phyloP scores from a whole-genome alignment of 2,797 vertebrate genomes.

The Pipistrellus pygmaeus region DNA sequence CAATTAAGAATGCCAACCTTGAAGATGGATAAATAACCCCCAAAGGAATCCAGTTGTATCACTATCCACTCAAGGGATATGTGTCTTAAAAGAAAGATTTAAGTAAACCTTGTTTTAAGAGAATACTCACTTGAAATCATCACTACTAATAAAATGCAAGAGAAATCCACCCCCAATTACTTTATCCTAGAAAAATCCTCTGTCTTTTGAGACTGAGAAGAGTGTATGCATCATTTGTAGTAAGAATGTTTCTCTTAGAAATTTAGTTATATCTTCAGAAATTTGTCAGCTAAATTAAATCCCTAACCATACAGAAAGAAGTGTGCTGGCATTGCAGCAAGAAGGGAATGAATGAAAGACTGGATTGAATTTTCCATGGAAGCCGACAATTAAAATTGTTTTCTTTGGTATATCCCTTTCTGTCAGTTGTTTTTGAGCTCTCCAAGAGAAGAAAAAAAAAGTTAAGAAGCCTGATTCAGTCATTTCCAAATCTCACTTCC shows the following conservation, averaged over 20 bases:
- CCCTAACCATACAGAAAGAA: constrained; percentile 80
- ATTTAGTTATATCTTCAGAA: constrained; percentile 77
- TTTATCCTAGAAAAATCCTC: constrained; percentile 59
- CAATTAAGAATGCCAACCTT: constrained; percentile 77
- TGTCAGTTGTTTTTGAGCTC: constrained; percentile 79
- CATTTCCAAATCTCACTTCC: constrained; percentile 88
- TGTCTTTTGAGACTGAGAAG: constrained; percentile 46
- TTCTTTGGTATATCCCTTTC: constrained; percentile 86
- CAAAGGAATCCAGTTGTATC: constrained; percentile 79
- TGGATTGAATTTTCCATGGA: constrained; percentile 88
- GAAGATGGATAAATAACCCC: constrained; percentile 83
- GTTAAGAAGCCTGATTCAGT: constrained; percentile 82
- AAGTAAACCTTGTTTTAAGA: constrained; percentile 56
- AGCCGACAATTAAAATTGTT: constrained; percentile 87
- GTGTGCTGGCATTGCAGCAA: constrained; percentile 38
- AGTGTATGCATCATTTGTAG: constrained; percentile 31
- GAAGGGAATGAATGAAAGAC: constrained; percentile 81
- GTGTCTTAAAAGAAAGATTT: constrained; percentile 68
- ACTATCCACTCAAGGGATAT: constrained; percentile 60
- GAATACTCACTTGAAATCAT: constrained; percentile 55
- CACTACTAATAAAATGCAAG: constrained; percentile 61
- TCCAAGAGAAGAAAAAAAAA: constrained; percentile 77
- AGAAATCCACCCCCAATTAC: constrained; percentile 61
- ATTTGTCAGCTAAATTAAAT: constrained; percentile 83
- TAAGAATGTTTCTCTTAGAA: constrained; percentile 70